A percentile compares a stretch with the other conserved stretches of the same genome.
phyloP scores from a whole-genome alignment of 2,797 vertebrate genomes.

The Rhynchotus rufescens region DNA sequence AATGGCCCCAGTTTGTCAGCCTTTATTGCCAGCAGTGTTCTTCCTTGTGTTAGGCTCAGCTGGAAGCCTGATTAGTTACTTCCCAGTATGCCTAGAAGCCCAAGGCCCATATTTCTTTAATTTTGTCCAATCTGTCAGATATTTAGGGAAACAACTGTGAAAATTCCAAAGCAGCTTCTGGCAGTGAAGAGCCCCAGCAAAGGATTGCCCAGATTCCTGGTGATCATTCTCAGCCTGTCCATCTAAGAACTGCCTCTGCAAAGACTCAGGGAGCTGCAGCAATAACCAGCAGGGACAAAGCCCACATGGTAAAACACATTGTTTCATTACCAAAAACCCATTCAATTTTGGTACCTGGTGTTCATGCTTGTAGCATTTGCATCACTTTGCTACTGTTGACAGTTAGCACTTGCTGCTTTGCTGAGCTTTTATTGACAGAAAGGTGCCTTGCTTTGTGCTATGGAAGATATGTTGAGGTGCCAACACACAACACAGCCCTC shows the following conservation, averaged over 20 bases:
- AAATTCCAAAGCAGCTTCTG: slow-evolving; percentile 12
- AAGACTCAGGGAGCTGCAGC: not conserved
- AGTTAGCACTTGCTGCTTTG: not conserved
- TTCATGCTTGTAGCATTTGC: not conserved
- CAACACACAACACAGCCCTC: not conserved
- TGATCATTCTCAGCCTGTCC: not conserved
- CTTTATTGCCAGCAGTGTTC: not conserved
- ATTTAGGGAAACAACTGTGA: not conserved
- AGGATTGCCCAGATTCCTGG: not conserved
- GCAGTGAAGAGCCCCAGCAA: not conserved
- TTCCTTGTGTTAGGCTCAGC: not conserved
- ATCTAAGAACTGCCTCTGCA: not conserved
- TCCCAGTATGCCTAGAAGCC: not conserved
- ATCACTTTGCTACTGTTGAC: not conserved
- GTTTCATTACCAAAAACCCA: not conserved
- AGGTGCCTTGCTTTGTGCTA: not conserved
- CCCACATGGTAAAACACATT: not conserved
- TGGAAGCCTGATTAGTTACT: not conserved
- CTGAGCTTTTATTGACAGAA: not conserved
- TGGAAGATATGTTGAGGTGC: not conserved
- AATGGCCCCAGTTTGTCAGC: not conserved
- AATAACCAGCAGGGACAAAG: not conserved
- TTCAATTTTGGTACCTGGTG: not conserved
- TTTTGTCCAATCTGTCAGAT: slow-evolving; percentile 6
- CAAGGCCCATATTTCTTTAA: not conserved